Conservation (phyloP, 2,113 vertebrate species). For the Neolamprologus devosi region DNA sequence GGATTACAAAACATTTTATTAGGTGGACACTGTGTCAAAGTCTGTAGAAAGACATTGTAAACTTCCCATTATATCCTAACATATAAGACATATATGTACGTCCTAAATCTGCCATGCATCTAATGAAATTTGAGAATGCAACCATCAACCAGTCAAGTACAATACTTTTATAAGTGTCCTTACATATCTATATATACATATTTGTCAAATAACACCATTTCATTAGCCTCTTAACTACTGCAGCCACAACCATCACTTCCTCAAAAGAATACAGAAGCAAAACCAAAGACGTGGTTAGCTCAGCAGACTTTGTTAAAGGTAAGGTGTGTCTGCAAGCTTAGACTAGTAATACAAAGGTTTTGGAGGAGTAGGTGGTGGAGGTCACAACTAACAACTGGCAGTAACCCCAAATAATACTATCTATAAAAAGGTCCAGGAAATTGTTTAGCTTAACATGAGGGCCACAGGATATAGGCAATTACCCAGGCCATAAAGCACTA, state of each 20-base stretch:
- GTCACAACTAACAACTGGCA: conserved; percentile 33
- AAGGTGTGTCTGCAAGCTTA: not conserved
- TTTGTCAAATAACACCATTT: conserved; percentile 15
- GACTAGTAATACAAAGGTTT: not conserved
- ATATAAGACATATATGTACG: not conserved
- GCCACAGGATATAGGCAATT: conserved; percentile 64
- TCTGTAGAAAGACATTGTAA: not conserved
- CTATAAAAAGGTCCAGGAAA: conserved; percentile 52
- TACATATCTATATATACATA: not conserved
- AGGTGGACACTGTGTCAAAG: not conserved
- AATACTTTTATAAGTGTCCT: not conserved
- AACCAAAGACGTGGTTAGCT: conserved; percentile 36
- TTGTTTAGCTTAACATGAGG: conserved; percentile 59
- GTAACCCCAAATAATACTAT: conserved; percentile 39
- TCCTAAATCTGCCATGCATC: not conserved
- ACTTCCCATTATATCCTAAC: not conserved
- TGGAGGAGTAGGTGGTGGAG: not conserved
- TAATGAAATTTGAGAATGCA: not conserved
- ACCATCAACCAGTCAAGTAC: not conserved
- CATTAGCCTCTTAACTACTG: not conserved
- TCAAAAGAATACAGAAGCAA: conserved; percentile 60
- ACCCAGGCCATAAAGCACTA: conserved; percentile 52
- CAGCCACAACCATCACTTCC: conserved; percentile 49
- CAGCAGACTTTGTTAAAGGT: conserved; percentile 13
- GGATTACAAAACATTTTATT: not conserved